Conservation (phyloP, 2,888 invertebrate species). For the Alcis repandata region DNA sequence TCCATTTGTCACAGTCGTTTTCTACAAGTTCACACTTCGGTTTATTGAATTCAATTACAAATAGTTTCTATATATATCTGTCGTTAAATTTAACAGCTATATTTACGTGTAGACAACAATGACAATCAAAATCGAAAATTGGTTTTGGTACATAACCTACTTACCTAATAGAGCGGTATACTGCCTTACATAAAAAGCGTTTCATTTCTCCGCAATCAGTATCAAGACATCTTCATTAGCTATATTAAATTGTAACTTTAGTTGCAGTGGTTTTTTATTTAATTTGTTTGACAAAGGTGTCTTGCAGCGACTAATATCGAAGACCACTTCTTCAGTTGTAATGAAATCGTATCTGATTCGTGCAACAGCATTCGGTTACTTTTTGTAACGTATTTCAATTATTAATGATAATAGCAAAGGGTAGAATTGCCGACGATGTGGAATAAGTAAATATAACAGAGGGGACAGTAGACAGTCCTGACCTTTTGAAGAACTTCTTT, state of each 20-base stretch:
- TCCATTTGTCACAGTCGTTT: too few species aligned
- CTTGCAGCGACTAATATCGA: constrained; percentile 45
- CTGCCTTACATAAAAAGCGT: constrained; percentile 13
- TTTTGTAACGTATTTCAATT: constrained; percentile 75
- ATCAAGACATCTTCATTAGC: constrained; percentile 36
- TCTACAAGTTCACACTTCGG: too few species aligned
- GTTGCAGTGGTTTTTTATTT: constrained; percentile 38
- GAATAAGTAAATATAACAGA: constrained; percentile 47
- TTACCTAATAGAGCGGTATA: constrained; percentile 13
- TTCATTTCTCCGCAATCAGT: constrained; percentile 20
- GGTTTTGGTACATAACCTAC: constrained; percentile 16
- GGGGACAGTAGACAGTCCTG: too few species aligned
- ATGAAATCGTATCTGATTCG: constrained; percentile 69
- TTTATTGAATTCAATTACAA: too few species aligned
- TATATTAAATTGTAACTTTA: constrained; percentile 33
- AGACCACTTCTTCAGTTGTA: constrained; percentile 50
- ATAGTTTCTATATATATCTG: too few species aligned
- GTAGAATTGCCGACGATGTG: constrained; percentile 60
- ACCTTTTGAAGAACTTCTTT: too few species aligned
- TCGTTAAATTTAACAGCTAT: too few species aligned
- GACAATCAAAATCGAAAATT: too few species aligned
- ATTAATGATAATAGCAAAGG: constrained; percentile 71
- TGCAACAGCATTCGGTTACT: constrained; percentile 53
- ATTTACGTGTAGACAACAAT: too few species aligned
- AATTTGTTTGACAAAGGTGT: constrained; percentile 41